Evolutionary conservation across 2,888 invertebrate species (phyloP).

Genomic region (Pteria penguin): DNA sequence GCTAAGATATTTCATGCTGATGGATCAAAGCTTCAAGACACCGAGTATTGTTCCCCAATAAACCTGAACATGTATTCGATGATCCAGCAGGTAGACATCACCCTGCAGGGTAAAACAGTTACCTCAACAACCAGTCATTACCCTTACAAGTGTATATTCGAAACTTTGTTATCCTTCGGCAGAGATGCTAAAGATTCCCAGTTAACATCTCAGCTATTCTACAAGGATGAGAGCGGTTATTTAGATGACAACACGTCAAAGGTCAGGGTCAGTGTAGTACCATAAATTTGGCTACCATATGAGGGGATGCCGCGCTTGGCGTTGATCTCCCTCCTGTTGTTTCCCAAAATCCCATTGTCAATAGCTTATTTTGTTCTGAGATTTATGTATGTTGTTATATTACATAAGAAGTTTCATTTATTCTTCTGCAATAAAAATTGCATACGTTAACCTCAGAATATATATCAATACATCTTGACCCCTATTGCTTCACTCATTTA

Average conservation of each 20-base stretch:
- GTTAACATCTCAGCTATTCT: slow-evolving; percentile 20
- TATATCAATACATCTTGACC: too few species aligned
- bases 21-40: slow-evolving; percentile 1
- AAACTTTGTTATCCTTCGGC: slow-evolving; percentile 27
- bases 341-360: too few species aligned
- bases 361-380: too few species aligned
- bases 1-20: slow-evolving; percentile 31
- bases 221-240: slow-evolving; percentile 18
- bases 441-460: too few species aligned
- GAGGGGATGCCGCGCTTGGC: too few species aligned
- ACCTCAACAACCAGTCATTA: slow-evolving; percentile 45
- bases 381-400: too few species aligned
- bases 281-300: too few species aligned
- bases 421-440: too few species aligned
- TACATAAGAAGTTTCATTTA: too few species aligned
- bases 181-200: slow-evolving; percentile 31
- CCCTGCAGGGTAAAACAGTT: slow-evolving; percentile 38
- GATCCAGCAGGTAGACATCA: slow-evolving; percentile 38
- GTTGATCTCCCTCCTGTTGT: too few species aligned
- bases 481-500: too few species aligned
- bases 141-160: slow-evolving; percentile 42
- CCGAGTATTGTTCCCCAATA: slow-evolving; percentile 27
- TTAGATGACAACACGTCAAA: slow-evolving; percentile 18
- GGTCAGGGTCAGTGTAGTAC: slow-evolving; percentile 3
- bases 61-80: slow-evolving; percentile 34